A percentile compares a stretch with the other conserved stretches of the same genome.
Evolutionary conservation across 2,797 vertebrate genomes (phyloP).

Genomic region (Erethizon dorsatum): DNA sequence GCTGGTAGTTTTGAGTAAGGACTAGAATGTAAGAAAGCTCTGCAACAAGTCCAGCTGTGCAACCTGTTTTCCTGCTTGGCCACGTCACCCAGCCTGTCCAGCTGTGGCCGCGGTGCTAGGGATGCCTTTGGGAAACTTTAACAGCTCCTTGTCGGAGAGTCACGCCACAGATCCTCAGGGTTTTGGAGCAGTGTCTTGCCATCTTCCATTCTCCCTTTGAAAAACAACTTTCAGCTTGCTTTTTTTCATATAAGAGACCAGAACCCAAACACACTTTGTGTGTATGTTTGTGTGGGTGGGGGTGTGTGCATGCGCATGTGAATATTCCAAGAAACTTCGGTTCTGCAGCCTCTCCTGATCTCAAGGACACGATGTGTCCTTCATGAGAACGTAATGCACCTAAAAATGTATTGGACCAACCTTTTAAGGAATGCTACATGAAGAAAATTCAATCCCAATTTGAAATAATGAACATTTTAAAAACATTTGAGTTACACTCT

Average conservation of each 20-base stretch:
- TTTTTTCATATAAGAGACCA: neutral
- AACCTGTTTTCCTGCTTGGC: neutral
- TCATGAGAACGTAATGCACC: neutral
- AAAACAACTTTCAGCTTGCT: neutral
- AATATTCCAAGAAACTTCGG: neutral
- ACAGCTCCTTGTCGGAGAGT: neutral
- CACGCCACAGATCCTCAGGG: neutral
- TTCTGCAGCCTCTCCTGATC: neutral
- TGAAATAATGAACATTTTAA: neutral
- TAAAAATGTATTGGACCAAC: neutral
- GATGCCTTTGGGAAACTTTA: neutral
- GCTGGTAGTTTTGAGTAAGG: neutral
- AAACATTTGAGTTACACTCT: neutral
- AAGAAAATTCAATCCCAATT: neutral
- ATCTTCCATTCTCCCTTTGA: neutral
- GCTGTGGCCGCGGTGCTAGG: rapidly evolving
- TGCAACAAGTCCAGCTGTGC: neutral
- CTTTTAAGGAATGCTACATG: neutral
- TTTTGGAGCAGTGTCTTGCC: neutral
- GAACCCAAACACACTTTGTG: neutral
- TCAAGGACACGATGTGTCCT: neutral
- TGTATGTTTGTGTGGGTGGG: neutral
- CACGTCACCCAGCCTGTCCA: neutral
- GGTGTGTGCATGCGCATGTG: rapidly evolving
- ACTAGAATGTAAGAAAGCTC: neutral